Evolutionary conservation across 2,113 vertebrate species (phyloP), one percentile per base, ranked within the genome.

Genomic region (Labrus mixtus): DNA sequence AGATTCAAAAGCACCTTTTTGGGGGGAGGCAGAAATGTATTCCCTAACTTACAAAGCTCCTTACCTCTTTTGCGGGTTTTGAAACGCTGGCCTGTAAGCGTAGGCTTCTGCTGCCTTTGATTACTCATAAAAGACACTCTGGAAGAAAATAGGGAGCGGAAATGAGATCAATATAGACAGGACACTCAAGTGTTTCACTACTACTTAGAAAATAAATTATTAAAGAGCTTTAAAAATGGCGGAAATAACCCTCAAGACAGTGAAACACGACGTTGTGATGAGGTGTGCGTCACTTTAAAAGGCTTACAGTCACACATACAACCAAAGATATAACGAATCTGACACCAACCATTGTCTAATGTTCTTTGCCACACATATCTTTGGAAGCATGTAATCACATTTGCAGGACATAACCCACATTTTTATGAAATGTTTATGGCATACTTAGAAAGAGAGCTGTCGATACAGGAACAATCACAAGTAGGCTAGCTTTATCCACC

Each of bases 121-220:
- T 98, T 99, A 99, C 96, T 99, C 97, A 99, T 99, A 99, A 98
- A 99, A 99, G 95, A 97, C 95, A 95, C 96, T 94, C 96, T 98
- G 87, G 8, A 83, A 61, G 39, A 54, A 46, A 41, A 17, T 10
- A 36, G 0, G 2, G 0, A 16, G 19, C 1, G 4, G 48, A 3
- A 20, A 51, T 1, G 10, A 51, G 22, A 46, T 72, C 8, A 4
- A 33, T 33, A 33, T 6, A 33, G 29, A 33, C 29, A 3, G 68
- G 8, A 12, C n/a, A 41, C 39, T 39, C 6, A 10, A 41, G 11
- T 6, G 39, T 41, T 10, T 41, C 39, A 10, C 11, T 41, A 11
- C 39, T 10, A 3, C 39, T 10, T 11, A 41, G 39, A 41, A 41
- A 41, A 10, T 41, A 3, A 11, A 41, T 9, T 11, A 41, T 10